Base-by-base conservation (phyloP, 2,888 invertebrate species). In the Aromia moschata region DNA sequence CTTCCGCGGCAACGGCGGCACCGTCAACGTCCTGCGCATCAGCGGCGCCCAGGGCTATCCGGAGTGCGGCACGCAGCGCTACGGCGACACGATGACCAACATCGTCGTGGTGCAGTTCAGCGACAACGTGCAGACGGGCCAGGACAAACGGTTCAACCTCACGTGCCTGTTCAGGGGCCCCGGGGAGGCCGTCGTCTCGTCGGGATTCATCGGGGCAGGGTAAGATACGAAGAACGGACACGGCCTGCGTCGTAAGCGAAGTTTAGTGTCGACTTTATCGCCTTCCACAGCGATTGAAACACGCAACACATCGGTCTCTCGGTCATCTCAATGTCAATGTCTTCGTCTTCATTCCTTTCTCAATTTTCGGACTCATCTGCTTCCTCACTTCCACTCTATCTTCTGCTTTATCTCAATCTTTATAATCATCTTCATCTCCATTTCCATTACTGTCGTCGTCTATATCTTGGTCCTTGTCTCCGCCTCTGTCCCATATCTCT, bases 21-120 rank as follows among this genome's bases (percentile, higher is more conserved):
- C 89, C 0, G 86, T 87, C 1, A 94, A 94, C 71, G 92, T 91
- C 1, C 80, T 96, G 11, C 85, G 93, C 57, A 94, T 96, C 56
- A 92, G 93, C 70, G 94, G 94, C 11, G 90, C 93, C 1, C 93
- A 93, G 79, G 94, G 94, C n/a, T 94, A 94, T 79, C 95, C 95
- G 0, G 93, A 95, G 80, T 95, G 95, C 80, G 95, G 95, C 41
- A 95, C 95, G 1, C 92, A 93, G 77, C 69, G 81, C 58, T 94
- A 92, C 73, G 94, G 93, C 2, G 95, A 96, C 74, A 93, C 94
- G 2, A 91, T 95, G 89, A 95, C 95, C 58, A 96, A 95, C 75
- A 95, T 96, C 65, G 93, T 94, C 2, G 94, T 95, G 14, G 94
- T 96, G 0, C 95, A 96, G 78, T 95, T 95, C 83, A 94, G 94